A percentile compares a stretch with the other conserved stretches of the same genome.
Evolutionary conservation across 2,113 vertebrate genomes (phyloP).

Genomic region (Tonatia bakeri): DNA sequence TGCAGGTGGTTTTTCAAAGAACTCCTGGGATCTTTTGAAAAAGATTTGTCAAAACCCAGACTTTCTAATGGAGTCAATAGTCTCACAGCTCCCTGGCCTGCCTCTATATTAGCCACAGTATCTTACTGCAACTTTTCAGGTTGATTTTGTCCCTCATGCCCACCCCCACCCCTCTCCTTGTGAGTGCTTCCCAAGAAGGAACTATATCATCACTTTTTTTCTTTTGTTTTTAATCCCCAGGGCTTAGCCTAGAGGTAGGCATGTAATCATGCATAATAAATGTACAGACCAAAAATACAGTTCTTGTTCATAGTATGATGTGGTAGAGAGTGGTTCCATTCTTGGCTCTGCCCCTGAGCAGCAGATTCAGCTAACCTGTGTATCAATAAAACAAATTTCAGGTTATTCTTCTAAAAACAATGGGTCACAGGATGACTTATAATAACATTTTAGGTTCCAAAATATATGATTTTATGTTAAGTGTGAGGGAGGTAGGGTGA

Average conservation of each 20-base stretch:
- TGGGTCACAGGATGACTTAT: not conserved
- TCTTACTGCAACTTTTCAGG: not conserved
- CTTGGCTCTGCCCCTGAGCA: not conserved
- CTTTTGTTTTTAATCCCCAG: not conserved
- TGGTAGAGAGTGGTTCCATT: not conserved
- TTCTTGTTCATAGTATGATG: not conserved
- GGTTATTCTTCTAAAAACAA: not conserved
- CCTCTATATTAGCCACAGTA: not conserved
- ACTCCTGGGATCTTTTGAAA: not conserved
- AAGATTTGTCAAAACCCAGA: not conserved
- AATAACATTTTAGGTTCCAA: constrained; percentile 4
- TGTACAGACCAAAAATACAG: not conserved
- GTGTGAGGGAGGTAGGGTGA: not conserved
- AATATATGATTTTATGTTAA: constrained; percentile 10
- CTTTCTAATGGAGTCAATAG: not conserved
- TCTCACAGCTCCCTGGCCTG: not conserved
- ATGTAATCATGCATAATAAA: not conserved
- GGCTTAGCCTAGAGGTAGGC: not conserved
- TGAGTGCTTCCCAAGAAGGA: not conserved
- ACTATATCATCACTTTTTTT: not conserved
- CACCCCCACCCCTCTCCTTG: not conserved
- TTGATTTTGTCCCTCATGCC: not conserved
- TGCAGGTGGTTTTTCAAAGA: not conserved
- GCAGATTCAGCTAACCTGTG: not conserved
- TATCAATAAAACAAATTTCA: not conserved